phyloP scores from a whole-genome alignment of 2,888 invertebrate genomes.

The Protodeltote pygarga region DNA sequence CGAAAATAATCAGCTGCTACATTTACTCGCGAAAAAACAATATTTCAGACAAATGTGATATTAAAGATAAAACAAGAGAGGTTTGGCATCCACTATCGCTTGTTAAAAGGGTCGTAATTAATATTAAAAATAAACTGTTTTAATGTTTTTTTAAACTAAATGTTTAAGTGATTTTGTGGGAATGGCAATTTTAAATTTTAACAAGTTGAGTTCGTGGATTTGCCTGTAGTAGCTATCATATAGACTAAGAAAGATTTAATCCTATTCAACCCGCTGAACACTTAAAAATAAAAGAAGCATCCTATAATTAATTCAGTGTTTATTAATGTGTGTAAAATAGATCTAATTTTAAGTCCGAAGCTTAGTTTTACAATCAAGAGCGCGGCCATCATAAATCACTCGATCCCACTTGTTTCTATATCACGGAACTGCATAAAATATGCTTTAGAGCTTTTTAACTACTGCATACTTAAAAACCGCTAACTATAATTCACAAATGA shows the following conservation, averaged over 20 bases:
- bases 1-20: slow-evolving; percentile 27
- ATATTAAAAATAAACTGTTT: slow-evolving; percentile 56
- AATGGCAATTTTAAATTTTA: slow-evolving; percentile 8
- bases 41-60: slow-evolving; percentile 30
- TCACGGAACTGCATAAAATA: slow-evolving; percentile 3
- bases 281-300: too few relatives aligned
- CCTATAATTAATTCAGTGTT: neutral
- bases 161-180: slow-evolving; percentile 36
- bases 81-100: slow-evolving; percentile 45
- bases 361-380: neutral
- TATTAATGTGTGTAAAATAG: neutral
- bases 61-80: slow-evolving; percentile 28
- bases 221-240: slow-evolving; percentile 1
- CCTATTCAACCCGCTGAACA: too few relatives aligned
- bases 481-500: slow-evolving; percentile 11
- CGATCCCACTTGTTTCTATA: neutral
- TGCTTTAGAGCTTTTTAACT: slow-evolving; percentile 16
- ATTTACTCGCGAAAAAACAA: slow-evolving; percentile 37
- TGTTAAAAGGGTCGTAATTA: slow-evolving; percentile 58
- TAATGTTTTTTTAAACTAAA: slow-evolving; percentile 14
- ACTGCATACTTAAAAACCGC: slow-evolving; percentile 16
- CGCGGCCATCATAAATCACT: slow-evolving; percentile 1
- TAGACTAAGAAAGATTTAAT: too few relatives aligned
- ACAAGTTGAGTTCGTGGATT: slow-evolving; percentile 8
- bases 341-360: neutral